These are phyloP conservation scores for Busseola fusca DNA, from an alignment of 2,888 invertebrate genomes.

Conservation along the genomic window DNA sequence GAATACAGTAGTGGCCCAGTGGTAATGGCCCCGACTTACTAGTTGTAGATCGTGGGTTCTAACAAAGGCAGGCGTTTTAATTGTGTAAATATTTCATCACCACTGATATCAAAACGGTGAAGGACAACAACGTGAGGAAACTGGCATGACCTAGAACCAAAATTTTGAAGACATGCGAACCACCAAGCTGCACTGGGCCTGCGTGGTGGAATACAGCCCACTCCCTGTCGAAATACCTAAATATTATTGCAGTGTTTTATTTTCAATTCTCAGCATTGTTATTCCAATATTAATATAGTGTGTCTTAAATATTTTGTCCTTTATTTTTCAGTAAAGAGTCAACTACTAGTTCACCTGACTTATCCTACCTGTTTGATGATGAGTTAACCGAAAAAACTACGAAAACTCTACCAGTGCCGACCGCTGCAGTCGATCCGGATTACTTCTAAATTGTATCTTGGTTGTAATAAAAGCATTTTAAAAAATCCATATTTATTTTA, in stretches of 20 bases:
- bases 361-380: background rate
- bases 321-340: constrained; percentile 9
- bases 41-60: background rate
- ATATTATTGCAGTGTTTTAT: background rate
- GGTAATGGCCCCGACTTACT: background rate
- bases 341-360: background rate
- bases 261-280: background rate
- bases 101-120: background rate
- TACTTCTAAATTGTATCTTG: background rate
- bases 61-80: background rate
- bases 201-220: background rate
- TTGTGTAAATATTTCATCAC: background rate
- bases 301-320: background rate
- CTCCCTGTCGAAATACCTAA: background rate
- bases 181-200: background rate
- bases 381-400: background rate
- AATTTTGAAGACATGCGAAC: too few relatives aligned
- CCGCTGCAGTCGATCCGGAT: background rate
- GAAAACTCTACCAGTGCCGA: background rate
- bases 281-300: background rate
- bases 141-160: background rate
- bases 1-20: too few relatives aligned
- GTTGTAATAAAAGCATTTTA: background rate
- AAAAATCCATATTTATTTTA: background rate
- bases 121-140: background rate